Evolutionary conservation across 1,140 invertebrate species (phyloP).

Genomic region (Eupristina koningsbergeri): DNA sequence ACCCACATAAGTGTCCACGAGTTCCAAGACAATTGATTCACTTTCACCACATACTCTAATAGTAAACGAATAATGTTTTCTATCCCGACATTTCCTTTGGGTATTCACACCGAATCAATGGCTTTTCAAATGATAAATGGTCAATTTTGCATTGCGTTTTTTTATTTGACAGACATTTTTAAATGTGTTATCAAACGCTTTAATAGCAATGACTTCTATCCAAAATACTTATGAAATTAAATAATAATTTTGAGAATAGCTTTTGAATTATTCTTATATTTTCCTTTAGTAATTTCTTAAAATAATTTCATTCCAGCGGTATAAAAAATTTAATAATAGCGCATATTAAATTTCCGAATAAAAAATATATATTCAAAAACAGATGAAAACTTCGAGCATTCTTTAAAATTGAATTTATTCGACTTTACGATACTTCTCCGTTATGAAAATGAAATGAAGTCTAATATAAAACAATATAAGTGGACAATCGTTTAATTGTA

Average conservation of each 20-base stretch:
- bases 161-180: too few species aligned
- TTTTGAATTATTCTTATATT: background rate
- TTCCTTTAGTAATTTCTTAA: background rate
- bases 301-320: background rate
- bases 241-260: background rate
- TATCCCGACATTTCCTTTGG: background rate
- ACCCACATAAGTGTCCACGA: background rate
- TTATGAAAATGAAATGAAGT: background rate
- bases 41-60: too few species aligned
- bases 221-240: background rate
- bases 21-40: background rate
- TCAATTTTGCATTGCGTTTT: too few species aligned
- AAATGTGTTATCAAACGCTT: too few species aligned
- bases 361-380: background rate
- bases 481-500: background rate
- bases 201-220: too few species aligned
- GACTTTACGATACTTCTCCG: background rate
- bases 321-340: background rate
- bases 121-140: too few species aligned
- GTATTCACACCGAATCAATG: too few species aligned
- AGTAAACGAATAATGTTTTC: background rate
- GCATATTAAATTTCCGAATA: background rate
- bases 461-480: background rate
- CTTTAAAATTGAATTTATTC: background rate
- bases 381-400: background rate